Evolutionary conservation across 1,140 invertebrate species (phyloP).

Genomic region (Hetaerina americana): DNA sequence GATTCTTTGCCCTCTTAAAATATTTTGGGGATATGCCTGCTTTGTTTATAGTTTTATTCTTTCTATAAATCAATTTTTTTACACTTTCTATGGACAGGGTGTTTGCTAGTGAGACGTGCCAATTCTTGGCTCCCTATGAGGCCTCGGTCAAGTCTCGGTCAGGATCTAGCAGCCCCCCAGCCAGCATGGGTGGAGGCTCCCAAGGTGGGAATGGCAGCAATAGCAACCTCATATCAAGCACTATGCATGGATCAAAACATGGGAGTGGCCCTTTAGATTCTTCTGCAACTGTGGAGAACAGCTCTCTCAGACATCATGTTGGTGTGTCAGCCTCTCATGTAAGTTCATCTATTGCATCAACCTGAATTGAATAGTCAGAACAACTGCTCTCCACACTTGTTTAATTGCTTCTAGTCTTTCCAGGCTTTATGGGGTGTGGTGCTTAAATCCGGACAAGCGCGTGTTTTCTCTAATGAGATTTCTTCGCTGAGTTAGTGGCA

Average conservation of each 20-base stretch:
- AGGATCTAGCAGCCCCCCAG: conserved; percentile 28
- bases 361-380: too few relatives aligned
- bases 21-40: too few relatives aligned
- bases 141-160: conserved; percentile 41
- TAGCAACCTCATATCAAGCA: conserved; percentile 38
- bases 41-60: too few relatives aligned
- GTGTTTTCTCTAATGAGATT: too few relatives aligned
- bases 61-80: background rate
- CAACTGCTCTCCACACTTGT: too few relatives aligned
- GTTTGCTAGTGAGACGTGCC: conserved; percentile 59
- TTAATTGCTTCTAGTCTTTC: too few relatives aligned
- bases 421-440: too few relatives aligned
- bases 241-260: conserved; percentile 25
- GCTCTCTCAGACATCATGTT: conserved; percentile 9
- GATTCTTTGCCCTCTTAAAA: too few relatives aligned
- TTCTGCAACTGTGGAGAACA: conserved; percentile 2
- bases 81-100: conserved; percentile 32
- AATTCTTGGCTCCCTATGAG: conserved; percentile 56
- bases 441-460: too few relatives aligned
- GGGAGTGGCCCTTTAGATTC: conserved; percentile 10
- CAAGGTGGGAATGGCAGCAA: conserved; percentile 28
- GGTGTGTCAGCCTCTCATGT: conserved; percentile 14
- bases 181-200: conserved; percentile 26
- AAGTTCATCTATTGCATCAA: too few relatives aligned
- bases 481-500: too few relatives aligned